Percentiles rank a stretch among this genome's conserved stretches.
Evolutionary conservation across 1,140 invertebrate species (phyloP).

Genomic region (Platorchestia sp.): DNA sequence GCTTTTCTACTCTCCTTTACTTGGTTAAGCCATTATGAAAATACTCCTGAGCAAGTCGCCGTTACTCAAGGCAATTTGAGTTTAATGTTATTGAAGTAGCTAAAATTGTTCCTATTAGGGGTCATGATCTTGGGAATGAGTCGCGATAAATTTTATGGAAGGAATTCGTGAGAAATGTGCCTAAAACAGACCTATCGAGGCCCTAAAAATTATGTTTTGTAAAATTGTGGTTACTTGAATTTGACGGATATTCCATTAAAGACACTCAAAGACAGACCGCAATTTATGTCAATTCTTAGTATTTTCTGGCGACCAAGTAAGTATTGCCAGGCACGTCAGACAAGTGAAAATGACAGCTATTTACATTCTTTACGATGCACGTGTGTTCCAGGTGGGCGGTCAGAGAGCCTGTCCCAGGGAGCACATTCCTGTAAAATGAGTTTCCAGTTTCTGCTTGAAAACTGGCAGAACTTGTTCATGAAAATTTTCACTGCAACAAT

Average conservation of each 20-base stretch:
- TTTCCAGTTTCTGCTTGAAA: not conserved
- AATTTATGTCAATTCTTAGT: not conserved
- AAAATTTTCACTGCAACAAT: not conserved
- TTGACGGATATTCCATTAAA: not conserved
- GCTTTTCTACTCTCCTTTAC: not conserved
- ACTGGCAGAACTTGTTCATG: not conserved
- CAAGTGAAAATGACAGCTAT: not conserved
- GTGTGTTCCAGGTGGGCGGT: not conserved
- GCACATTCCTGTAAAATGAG: not conserved
- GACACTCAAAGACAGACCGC: not conserved
- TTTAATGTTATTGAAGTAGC: not conserved
- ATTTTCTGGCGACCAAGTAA: not conserved
- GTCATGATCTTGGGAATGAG: not conserved
- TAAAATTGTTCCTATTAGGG: not conserved
- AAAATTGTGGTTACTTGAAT: not conserved
- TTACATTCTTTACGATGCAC: not conserved
- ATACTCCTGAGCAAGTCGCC: not conserved
- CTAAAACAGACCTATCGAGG: not conserved
- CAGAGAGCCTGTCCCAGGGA: not conserved
- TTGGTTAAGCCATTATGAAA: not conserved
- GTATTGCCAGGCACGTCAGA: not conserved
- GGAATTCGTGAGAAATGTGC: not conserved
- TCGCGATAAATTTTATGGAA: not conserved
- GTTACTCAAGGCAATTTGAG: not conserved
- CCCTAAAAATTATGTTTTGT: not conserved